A percentile compares a stretch with the other conserved stretches of the same genome.
Evolutionary conservation across 2,888 invertebrate genomes (phyloP).

Genomic region (Phalangium opilio): DNA sequence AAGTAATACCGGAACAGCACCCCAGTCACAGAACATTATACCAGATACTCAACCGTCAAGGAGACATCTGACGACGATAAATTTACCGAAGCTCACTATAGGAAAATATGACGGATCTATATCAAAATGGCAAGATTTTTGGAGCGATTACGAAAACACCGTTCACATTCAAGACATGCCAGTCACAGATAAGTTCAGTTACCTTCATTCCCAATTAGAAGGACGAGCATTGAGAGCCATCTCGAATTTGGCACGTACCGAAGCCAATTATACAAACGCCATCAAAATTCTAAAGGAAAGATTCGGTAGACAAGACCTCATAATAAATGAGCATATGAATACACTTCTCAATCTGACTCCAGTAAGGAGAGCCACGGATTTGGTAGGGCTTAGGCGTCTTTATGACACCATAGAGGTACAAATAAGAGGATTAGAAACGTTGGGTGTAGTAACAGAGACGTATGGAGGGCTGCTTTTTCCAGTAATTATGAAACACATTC

Average conservation of each 20-base stretch:
- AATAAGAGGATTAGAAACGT: conserved; percentile 1
- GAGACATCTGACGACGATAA: no score
- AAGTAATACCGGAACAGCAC: no score
- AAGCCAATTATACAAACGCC: conserved; percentile 2
- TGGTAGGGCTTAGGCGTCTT: not conserved
- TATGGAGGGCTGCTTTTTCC: not conserved
- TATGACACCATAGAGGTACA: conserved; percentile 3
- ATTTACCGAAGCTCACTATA: no score
- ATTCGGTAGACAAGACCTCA: conserved; percentile 3
- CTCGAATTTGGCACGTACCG: not conserved
- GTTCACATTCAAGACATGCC: no score
- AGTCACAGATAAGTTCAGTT: conserved; percentile 1
- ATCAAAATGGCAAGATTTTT: no score
- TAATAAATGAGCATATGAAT: conserved; percentile 1
- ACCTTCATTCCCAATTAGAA: conserved; percentile 4
- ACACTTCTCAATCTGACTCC: not conserved
- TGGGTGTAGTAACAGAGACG: not conserved
- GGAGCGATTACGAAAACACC: no score
- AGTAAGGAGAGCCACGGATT: not conserved
- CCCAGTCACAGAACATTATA: no score
- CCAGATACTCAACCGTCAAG: no score
- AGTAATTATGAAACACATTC: no score
- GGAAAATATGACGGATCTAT: no score
- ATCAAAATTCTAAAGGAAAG: conserved; percentile 4
- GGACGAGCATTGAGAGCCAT: not conserved